A percentile compares a stretch with the other conserved stretches of the same genome.
These are phyloP conservation scores for Drosophila tani DNA, from an alignment of 1,140 invertebrate genomes.

Conservation along the genomic window DNA sequence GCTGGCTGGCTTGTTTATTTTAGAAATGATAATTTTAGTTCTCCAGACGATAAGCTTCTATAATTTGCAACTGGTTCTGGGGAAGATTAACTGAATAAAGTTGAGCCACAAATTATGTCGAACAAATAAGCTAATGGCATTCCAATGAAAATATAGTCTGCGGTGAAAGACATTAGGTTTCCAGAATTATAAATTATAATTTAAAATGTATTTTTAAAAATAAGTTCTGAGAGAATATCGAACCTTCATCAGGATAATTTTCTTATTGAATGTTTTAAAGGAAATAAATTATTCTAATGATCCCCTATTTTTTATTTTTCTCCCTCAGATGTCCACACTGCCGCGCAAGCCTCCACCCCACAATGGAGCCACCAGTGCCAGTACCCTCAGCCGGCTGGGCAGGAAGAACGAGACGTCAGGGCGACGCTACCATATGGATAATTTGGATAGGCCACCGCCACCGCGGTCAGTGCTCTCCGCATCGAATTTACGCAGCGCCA, in stretches of 20 bases:
- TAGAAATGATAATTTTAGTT: conserved; percentile 18
- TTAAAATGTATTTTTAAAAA: too few species aligned
- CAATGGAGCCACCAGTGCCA: conserved; percentile 68
- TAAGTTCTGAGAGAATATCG: too few species aligned
- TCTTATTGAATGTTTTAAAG: too few species aligned
- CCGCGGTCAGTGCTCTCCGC: conserved; percentile 70
- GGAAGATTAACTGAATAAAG: background rate
- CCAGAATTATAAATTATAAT: background rate
- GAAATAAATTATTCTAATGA: background rate
- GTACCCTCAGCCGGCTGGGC: conserved; percentile 63
- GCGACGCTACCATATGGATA: conserved; percentile 67
- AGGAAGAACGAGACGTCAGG: conserved; percentile 59
- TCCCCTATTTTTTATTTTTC: background rate
- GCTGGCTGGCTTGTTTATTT: conserved; percentile 3
- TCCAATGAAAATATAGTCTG: background rate
- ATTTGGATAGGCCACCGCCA: conserved; percentile 64
- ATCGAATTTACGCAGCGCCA: conserved; percentile 80
- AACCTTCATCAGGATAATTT: background rate
- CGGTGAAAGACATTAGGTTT: background rate
- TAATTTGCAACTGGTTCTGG: conserved; percentile 21
- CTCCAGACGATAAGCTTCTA: conserved; percentile 5
- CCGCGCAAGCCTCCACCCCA: conserved; percentile 74
- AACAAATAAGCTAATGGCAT: conserved; percentile 14
- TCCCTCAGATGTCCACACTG: conserved; percentile 66
- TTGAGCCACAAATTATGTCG: conserved; percentile 10